A percentile compares a stretch with the other conserved stretches of the same genome.
Evolutionary conservation across 2,113 vertebrate species (phyloP).

Genomic region (Miniopterus natalensis): DNA sequence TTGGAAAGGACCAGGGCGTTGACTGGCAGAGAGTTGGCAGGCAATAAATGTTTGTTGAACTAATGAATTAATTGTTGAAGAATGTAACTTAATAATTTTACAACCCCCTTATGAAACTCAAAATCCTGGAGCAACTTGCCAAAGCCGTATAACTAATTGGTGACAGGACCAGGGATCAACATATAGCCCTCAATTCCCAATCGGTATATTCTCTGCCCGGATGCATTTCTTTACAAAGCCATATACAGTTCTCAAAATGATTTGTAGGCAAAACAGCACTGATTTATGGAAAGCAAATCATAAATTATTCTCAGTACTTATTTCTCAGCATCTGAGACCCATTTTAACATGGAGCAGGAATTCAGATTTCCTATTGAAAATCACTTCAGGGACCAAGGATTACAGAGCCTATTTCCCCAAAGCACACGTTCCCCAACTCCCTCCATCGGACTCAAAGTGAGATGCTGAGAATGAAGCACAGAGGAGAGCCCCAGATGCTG

Average conservation of each 20-base stretch:
- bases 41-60: slow-evolving; percentile 60
- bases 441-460: background rate
- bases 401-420: slow-evolving; percentile 64
- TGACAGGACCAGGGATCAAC: slow-evolving; percentile 52
- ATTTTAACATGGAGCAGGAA: slow-evolving; percentile 75
- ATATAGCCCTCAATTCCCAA: slow-evolving; percentile 12
- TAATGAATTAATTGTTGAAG: slow-evolving; percentile 65
- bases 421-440: slow-evolving; percentile 30
- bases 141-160: slow-evolving; percentile 63
- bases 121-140: slow-evolving; percentile 46
- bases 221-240: slow-evolving; percentile 64
- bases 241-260: slow-evolving; percentile 63
- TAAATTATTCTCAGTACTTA: slow-evolving; percentile 75
- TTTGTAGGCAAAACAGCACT: slow-evolving; percentile 73
- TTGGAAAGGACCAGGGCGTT: background rate
- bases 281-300: slow-evolving; percentile 75
- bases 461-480: background rate
- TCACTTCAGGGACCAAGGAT: slow-evolving; percentile 69
- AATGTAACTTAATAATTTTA: slow-evolving; percentile 74
- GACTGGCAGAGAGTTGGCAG: slow-evolving; percentile 10
- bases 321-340: slow-evolving; percentile 76
- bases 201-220: slow-evolving; percentile 44
- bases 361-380: slow-evolving; percentile 80
- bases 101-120: slow-evolving; percentile 12
- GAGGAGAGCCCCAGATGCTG: background rate